Conservation (phyloP, 1,140 invertebrate genomes). For the Calephelis nemesis region DNA sequence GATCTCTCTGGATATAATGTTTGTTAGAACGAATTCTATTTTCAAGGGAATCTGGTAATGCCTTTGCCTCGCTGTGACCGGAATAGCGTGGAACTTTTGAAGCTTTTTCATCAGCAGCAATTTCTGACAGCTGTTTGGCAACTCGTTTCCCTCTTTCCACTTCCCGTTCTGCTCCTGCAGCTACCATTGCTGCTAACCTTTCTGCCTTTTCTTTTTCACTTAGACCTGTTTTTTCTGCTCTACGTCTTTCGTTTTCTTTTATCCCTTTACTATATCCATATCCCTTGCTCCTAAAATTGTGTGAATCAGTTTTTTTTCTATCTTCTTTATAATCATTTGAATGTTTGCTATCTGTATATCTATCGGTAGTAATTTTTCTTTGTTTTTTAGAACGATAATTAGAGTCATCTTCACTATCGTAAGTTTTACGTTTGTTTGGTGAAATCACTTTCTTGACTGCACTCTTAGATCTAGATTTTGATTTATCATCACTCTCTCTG, state of each 20-base stretch:
- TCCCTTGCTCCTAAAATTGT: constrained; percentile 6
- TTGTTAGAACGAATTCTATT: constrained; percentile 63
- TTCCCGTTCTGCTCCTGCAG: constrained; percentile 57
- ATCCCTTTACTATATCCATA: neutral
- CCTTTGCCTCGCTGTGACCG: constrained; percentile 37
- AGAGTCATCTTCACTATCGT: constrained; percentile 23
- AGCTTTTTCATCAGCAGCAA: constrained; percentile 35
- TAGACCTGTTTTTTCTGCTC: constrained; percentile 33
- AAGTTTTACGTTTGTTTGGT: constrained; percentile 26
- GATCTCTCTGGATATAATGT: constrained; percentile 64
- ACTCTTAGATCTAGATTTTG: neutral
- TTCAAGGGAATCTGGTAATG: constrained; percentile 61
- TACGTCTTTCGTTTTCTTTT: constrained; percentile 11
- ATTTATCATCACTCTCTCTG: constrained; percentile 13
- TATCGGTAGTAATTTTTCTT: constrained; percentile 18
- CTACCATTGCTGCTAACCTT: constrained; percentile 89
- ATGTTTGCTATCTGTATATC: constrained; percentile 18
- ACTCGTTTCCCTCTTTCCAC: constrained; percentile 50
- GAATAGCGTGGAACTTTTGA: constrained; percentile 27
- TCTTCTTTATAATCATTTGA: constrained; percentile 23
- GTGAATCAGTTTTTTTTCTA: constrained; percentile 22
- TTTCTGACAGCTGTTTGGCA: constrained; percentile 49
- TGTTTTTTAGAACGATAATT: constrained; percentile 23
- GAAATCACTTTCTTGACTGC: constrained; percentile 14
- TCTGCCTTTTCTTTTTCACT: constrained; percentile 86